Evolutionary conservation across 2,797 vertebrate genomes (phyloP).

Genomic region (Periophthalmus magnuspinnatus): DNA sequence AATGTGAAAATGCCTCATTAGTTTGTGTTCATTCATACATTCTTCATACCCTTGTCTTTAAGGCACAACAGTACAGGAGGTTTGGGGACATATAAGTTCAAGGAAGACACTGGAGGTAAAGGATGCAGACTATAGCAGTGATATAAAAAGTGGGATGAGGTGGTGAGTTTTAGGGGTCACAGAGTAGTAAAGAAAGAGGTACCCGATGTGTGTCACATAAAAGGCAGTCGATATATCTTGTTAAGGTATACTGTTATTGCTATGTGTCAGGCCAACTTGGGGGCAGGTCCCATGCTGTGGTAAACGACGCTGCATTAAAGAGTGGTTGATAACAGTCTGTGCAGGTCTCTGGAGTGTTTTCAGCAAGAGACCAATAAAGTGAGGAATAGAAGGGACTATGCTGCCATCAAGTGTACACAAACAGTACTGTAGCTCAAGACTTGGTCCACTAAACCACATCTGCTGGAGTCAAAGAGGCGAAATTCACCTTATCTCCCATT

Average conservation of each 20-base stretch:
- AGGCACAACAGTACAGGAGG: constrained; percentile 53
- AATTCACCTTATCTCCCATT: constrained; percentile 61
- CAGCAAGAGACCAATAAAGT: not conserved
- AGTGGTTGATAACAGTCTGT: constrained; percentile 11
- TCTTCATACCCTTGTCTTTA: not conserved
- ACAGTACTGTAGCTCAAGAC: constrained; percentile 14
- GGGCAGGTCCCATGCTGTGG: constrained; percentile 9
- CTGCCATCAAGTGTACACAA: constrained; percentile 66
- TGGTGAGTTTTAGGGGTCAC: constrained; percentile 19
- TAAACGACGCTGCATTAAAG: constrained; percentile 2
- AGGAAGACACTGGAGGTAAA: constrained; percentile 25
- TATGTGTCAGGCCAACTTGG: constrained; percentile 28
- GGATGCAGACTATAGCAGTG: constrained; percentile 2
- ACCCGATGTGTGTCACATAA: constrained; percentile 27
- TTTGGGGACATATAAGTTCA: constrained; percentile 19
- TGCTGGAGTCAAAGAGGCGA: constrained; percentile 20
- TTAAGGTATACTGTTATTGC: constrained; percentile 35
- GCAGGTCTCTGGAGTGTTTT: constrained; percentile 14
- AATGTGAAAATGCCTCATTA: constrained; percentile 8
- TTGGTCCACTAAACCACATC: constrained; percentile 64
- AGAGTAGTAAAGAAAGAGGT: constrained; percentile 31
- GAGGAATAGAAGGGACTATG: constrained; percentile 27
- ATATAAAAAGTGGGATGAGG: constrained; percentile 18
- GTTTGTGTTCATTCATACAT: constrained; percentile 21
- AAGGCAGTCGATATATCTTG: constrained; percentile 23